Conservation (phyloP, 1,140 invertebrate genomes). For the Macrotrachela quadricornifera region DNA sequence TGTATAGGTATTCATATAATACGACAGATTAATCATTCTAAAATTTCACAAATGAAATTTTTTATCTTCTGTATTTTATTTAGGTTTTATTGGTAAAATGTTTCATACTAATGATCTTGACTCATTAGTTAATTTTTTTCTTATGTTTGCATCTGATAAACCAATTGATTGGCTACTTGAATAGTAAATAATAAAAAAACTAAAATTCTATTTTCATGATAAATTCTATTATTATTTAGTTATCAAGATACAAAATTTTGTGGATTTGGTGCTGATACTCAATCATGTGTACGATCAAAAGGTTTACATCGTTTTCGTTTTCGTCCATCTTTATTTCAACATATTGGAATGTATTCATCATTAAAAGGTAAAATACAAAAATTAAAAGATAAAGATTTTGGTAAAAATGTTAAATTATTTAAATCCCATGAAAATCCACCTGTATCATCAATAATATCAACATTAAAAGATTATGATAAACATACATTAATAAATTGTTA, state of each 20-base stretch:
- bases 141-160: conserved; percentile 84
- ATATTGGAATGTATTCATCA: conserved; percentile 80
- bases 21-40: too few species aligned
- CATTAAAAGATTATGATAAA: conserved; percentile 60
- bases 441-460: conserved; percentile 43
- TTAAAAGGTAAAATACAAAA: conserved; percentile 89
- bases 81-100: conserved; percentile 49
- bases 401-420: conserved; percentile 57
- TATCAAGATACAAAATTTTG: too few species aligned
- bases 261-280: too few species aligned
- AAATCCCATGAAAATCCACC: conserved; percentile 48
- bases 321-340: conserved; percentile 68
- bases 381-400: conserved; percentile 78
- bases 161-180: conserved; percentile 88
- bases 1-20: too few species aligned
- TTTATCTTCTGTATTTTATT: conserved; percentile 8
- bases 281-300: too few species aligned
- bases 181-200: too few species aligned
- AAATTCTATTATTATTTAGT: conserved; percentile 35
- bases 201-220: conserved; percentile 18
- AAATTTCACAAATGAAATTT: too few species aligned
- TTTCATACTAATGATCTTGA: conserved; percentile 70
- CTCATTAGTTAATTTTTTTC: conserved; percentile 68
- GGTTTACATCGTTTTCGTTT: too few species aligned
- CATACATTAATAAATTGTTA: conserved; percentile 62